Evolutionary conservation across 2,113 vertebrate genomes (phyloP).

Genomic region (human): GRCh38 chr7:109956501-109957000

Average conservation of each 20-base stretch:
- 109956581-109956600: not conserved
- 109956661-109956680: not conserved
- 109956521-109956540: not conserved
- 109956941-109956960: not conserved
- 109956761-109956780: not conserved
- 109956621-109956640: not conserved
- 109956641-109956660: not conserved
- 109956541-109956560: not conserved
- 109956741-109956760: not conserved
- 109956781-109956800: not conserved
- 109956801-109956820: not conserved
- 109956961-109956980: not conserved
- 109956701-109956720: not conserved
- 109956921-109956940: not conserved
- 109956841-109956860: not conserved
- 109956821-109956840: not conserved
- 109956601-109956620: not conserved
- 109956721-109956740: not conserved
- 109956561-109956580: not conserved
- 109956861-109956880: not conserved
- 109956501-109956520: slow-evolving; percentile 24
- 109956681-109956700: not conserved
- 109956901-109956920: slow-evolving; percentile 6
- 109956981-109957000: not conserved
- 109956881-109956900: not conserved